Conservation (phyloP, 2,797 vertebrate genomes). For the Smutsia temminckii region DNA sequence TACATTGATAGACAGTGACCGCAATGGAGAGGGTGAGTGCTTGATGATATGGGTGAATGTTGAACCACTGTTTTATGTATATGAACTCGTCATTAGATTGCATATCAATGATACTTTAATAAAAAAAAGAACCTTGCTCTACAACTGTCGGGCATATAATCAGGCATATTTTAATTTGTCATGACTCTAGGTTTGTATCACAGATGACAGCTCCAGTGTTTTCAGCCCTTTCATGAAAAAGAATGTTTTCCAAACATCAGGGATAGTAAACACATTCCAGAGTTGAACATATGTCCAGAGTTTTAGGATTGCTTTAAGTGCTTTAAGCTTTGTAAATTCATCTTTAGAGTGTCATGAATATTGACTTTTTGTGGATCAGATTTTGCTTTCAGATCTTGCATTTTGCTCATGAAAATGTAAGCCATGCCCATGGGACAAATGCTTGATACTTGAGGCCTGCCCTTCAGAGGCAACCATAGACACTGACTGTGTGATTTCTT, state of each 20-base stretch:
- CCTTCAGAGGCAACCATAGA: conserved; percentile 6
- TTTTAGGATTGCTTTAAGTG: conserved; percentile 1
- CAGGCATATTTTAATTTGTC: neutral
- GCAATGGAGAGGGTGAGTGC: no score
- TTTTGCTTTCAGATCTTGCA: conserved; percentile 35
- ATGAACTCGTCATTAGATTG: no score
- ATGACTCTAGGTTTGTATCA: neutral
- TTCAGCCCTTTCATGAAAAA: conserved; percentile 4
- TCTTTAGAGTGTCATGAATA: conserved; percentile 41
- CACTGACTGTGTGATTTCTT: neutral
- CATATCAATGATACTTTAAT: no score
- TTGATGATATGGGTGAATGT: no score
- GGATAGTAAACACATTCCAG: neutral
- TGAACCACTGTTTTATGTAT: no score
- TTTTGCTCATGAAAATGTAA: conserved; percentile 58
- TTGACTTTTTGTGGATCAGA: conserved; percentile 28
- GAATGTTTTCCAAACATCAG: neutral
- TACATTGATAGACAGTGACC: no score
- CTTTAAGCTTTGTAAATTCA: neutral
- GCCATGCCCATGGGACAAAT: neutral
- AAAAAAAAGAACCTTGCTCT: neutral
- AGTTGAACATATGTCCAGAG: neutral
- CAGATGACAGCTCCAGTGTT: neutral
- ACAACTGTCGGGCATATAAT: neutral
- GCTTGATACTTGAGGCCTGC: neutral